Conservation (phyloP, 2,888 invertebrate genomes). For the Clusia tigrina region DNA sequence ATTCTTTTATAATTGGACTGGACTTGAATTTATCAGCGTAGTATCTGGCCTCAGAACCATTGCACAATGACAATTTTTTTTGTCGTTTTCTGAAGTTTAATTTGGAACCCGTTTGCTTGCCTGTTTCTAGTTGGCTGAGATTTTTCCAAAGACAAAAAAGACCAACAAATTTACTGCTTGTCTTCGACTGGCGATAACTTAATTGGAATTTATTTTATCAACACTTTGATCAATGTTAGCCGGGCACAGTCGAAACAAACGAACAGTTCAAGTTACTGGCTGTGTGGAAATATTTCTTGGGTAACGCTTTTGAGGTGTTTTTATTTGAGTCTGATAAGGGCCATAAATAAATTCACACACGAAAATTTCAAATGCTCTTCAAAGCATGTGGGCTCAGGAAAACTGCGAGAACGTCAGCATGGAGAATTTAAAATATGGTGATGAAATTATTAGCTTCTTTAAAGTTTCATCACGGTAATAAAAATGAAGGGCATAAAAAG, state of each 20-base stretch:
- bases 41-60: background rate
- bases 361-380: too few species aligned
- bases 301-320: background rate
- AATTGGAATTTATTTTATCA: constrained; percentile 57
- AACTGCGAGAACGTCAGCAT: background rate
- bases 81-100: background rate
- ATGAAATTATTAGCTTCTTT: too few species aligned
- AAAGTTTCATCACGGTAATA: background rate
- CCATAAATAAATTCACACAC: constrained; percentile 1
- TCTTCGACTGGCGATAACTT: constrained; percentile 38
- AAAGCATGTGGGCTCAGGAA: background rate
- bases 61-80: background rate
- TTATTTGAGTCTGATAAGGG: background rate
- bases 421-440: too few species aligned
- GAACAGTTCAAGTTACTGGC: background rate
- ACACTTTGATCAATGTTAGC: constrained; percentile 48
- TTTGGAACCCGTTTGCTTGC: background rate
- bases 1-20: constrained; percentile 49
- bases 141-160: background rate
- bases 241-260: background rate
- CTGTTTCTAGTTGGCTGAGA: background rate
- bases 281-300: background rate
- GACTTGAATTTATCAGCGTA: background rate
- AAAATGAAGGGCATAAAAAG: background rate
- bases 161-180: background rate